phyloP scores from a whole-genome alignment of 1,140 invertebrate species.

The Pectinophora gossypiella region DNA sequence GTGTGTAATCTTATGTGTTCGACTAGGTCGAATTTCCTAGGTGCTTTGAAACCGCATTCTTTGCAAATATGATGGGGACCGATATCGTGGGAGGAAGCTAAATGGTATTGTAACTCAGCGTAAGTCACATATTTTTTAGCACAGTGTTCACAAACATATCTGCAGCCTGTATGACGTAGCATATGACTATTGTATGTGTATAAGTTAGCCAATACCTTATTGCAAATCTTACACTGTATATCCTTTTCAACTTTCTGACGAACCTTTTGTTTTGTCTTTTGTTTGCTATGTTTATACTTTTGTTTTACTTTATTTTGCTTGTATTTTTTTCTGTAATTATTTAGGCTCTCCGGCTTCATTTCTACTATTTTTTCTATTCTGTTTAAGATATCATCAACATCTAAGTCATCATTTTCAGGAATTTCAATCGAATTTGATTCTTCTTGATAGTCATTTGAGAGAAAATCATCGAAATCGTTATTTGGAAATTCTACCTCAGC shows the following conservation, averaged over 20 bases:
- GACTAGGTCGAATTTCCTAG: slow-evolving; percentile 38
- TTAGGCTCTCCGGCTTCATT: background rate
- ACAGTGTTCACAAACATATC: slow-evolving; percentile 56
- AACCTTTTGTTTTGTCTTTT: slow-evolving; percentile 9
- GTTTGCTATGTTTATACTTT: slow-evolving; percentile 8
- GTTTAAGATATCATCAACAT: slow-evolving; percentile 8
- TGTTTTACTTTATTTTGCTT: slow-evolving; percentile 12
- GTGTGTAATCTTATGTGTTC: slow-evolving; percentile 57
- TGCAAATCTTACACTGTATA: slow-evolving; percentile 41
- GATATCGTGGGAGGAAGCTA: slow-evolving; percentile 37
- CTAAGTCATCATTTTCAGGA: slow-evolving; percentile 1
- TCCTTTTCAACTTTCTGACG: slow-evolving; percentile 3
- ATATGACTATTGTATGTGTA: slow-evolving; percentile 50
- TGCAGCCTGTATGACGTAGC: slow-evolving; percentile 49
- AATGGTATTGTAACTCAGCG: slow-evolving; percentile 38
- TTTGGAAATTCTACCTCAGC: background rate
- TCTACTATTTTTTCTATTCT: slow-evolving; percentile 12
- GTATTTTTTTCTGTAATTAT: slow-evolving; percentile 5
- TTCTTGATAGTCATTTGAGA: background rate
- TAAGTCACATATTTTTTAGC: slow-evolving; percentile 46
- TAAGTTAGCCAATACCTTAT: slow-evolving; percentile 44
- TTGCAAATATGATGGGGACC: slow-evolving; percentile 45
- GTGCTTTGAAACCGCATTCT: slow-evolving; percentile 50
- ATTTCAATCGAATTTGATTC: background rate
- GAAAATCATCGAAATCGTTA: background rate